These are phyloP conservation scores for Acrocephalus arundinaceus DNA, from an alignment of 2,113 vertebrate species.

Conservation along the genomic window DNA sequence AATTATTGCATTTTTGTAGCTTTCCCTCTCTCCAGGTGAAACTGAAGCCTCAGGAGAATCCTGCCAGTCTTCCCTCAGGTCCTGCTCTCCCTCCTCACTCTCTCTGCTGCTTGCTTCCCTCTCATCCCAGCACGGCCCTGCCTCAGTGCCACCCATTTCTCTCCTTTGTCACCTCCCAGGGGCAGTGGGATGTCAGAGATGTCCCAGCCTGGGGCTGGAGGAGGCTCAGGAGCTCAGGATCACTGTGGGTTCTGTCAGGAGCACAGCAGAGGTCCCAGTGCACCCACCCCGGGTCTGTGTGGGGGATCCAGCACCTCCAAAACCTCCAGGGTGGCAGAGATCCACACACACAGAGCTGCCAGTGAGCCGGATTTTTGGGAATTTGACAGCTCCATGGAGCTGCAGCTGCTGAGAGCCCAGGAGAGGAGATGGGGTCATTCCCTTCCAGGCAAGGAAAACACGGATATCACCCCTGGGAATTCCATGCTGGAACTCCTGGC, in stretches of 20 bases:
- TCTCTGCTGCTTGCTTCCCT: neutral
- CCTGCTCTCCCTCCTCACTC: neutral
- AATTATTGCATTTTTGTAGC: rapidly evolving
- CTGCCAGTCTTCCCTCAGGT: neutral
- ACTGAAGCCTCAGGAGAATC: neutral
- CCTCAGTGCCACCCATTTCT: neutral
- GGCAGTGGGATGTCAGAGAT: neutral
- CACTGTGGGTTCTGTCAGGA: neutral
- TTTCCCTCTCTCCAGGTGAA: neutral
- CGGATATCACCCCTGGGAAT: neutral
- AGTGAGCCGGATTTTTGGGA: rapidly evolving
- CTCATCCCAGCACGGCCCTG: neutral
- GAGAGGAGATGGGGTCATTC: neutral
- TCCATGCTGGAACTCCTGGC: neutral
- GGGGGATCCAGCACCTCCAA: neutral
- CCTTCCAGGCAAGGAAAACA: neutral
- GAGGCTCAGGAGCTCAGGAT: neutral
- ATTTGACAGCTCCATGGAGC: neutral
- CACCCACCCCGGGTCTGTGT: neutral
- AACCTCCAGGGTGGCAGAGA: neutral
- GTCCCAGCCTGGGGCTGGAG: neutral
- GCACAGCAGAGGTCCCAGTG: neutral
- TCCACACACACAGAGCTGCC: neutral
- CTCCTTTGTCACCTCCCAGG: neutral
- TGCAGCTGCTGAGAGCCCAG: neutral